Evolutionary conservation across 2,888 invertebrate species (phyloP), one percentile per base, ranked within the genome.

Genomic region (Eupithecia tripunctaria): DNA sequence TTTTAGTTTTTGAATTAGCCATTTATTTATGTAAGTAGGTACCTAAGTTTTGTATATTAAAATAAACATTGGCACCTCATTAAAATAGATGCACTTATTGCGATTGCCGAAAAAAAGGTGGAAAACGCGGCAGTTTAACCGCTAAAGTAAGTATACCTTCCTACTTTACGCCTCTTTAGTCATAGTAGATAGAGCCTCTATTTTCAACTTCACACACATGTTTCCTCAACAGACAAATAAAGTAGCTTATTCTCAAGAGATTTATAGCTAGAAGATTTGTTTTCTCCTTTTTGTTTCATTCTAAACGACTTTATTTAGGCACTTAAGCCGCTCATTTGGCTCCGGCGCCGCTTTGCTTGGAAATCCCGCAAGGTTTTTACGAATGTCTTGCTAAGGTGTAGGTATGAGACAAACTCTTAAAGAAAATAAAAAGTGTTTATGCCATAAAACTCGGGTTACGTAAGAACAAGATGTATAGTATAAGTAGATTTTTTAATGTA

Each of bases 231-330:
- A 36, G n/a, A 32, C 36, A 63, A 29, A 36, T 36, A 63, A 63
- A 63, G 14, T 36, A 63, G 63, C 63, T 63, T 36, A 63, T 63
- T 63, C 63, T 82, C 80, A 71, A 81, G 82, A 85, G 84, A 86
- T 88, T 85, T 86, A 87, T 86, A 73, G 74, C 79, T 72, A 63
- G 68, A 66, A 83, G 84, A 85, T 85, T 84, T 83, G 76, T 80
- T 81, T 80, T 75, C 76, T 68, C 78, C 65, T 81, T 81, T 84
- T 85, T 84, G 83, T 85, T 85, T 83, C 80, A 84, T 84, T 80
- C 82, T 84, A 86, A 87, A 87, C 86, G 85, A 83, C 85, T 87
- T 87, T 87, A 85, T 85, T 86, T 84, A 84, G 84, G 83, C 80
- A 81, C 82, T 84, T 84, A 85, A 86, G 84, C 85, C 76, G 76